Percentiles rank a stretch among this genome's conserved stretches.
These are phyloP conservation scores for Drosophila kambysellisi DNA, from an alignment of 2,888 invertebrate genomes.

Conservation along the genomic window DNA sequence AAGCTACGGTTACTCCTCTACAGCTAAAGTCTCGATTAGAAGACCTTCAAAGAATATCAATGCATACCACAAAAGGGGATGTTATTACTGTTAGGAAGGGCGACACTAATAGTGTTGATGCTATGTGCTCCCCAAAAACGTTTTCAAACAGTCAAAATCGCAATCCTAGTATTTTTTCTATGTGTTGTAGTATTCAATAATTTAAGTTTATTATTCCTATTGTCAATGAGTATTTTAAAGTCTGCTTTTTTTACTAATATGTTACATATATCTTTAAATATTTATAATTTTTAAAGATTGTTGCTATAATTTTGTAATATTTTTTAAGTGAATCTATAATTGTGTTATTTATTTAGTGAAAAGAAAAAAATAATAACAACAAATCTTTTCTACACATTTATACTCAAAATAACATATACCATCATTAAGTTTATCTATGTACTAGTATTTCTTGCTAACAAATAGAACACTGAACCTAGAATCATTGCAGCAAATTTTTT, in stretches of 20 bases:
- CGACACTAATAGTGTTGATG: slow-evolving; percentile 80
- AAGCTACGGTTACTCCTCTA: slow-evolving; percentile 87
- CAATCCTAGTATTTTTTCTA: slow-evolving; percentile 65
- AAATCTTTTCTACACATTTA: background rate
- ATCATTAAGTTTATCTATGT: background rate
- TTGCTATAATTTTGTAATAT: slow-evolving; percentile 3
- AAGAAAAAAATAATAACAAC: background rate
- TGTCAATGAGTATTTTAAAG: slow-evolving; percentile 25
- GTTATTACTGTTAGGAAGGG: slow-evolving; percentile 62
- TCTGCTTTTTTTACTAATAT: slow-evolving; percentile 21
- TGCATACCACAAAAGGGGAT: slow-evolving; percentile 52
- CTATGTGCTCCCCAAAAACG: slow-evolving; percentile 50
- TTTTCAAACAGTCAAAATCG: slow-evolving; percentile 50
- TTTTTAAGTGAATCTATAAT: background rate
- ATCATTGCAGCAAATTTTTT: background rate
- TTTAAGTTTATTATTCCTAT: slow-evolving; percentile 39
- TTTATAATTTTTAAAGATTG: slow-evolving; percentile 28
- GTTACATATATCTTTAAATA: slow-evolving; percentile 2
- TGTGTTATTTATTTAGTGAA: background rate
- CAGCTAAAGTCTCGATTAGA: slow-evolving; percentile 88
- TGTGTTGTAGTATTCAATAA: slow-evolving; percentile 81
- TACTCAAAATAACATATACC: background rate
- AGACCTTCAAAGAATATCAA: slow-evolving; percentile 79
- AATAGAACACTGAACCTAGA: background rate
- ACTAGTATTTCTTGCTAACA: background rate